These are phyloP conservation scores for Arbacia lixula DNA, from an alignment of 53 echinoderm and acorn worm species.

Conservation along the genomic window DNA sequence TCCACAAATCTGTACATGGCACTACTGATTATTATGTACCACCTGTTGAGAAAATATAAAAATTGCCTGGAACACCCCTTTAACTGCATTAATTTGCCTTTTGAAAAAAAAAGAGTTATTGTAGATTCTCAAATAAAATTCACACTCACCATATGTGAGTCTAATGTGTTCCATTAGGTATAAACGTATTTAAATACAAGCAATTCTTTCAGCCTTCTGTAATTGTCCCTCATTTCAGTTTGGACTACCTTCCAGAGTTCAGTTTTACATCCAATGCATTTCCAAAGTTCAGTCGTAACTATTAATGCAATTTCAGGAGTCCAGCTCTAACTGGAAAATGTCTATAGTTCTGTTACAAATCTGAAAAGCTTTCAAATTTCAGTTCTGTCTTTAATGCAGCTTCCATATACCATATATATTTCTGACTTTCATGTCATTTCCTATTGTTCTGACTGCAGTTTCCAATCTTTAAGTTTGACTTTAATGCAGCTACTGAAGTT, in stretches of 20 bases:
- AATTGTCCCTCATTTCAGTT: constrained; percentile 24
- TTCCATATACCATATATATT: no score
- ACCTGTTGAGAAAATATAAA: no score
- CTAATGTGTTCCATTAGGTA: background rate
- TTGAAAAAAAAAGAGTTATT: background rate
- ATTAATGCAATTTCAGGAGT: constrained; percentile 10
- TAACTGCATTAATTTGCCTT: no score
- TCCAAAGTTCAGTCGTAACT: constrained; percentile 20
- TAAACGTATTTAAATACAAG: background rate
- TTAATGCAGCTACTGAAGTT: constrained; percentile 8
- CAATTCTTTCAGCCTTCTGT: constrained; percentile 33
- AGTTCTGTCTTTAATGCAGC: constrained; percentile 9
- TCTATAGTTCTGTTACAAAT: background rate
- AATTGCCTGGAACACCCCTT: no score
- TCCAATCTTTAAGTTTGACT: constrained; percentile 1
- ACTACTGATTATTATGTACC: no score
- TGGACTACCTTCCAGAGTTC: constrained; percentile 20
- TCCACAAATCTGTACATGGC: no score
- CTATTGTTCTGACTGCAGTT: constrained; percentile 13
- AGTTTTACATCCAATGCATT: constrained; percentile 3
- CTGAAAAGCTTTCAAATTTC: constrained; percentile 1
- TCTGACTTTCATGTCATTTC: background rate
- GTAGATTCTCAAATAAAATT: constrained; percentile 1
- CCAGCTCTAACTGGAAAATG: background rate
- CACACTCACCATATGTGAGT: no score